Conservation (phyloP, 2,888 invertebrate species). For the Brachylomia viminalis region DNA sequence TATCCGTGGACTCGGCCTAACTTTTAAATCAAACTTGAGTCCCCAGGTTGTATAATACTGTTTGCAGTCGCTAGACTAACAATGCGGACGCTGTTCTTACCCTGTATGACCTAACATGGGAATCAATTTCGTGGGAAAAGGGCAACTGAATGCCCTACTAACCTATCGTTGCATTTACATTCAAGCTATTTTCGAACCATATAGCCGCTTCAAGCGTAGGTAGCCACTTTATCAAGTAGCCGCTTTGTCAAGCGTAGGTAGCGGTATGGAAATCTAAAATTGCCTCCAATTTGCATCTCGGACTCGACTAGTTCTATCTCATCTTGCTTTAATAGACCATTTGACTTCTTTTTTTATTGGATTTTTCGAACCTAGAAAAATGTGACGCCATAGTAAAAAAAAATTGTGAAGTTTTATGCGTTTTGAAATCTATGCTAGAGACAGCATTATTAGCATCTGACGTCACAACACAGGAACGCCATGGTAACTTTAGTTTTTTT, state of each 20-base stretch:
- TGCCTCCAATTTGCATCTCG: not conserved
- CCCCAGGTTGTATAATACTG: not conserved
- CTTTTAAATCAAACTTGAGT: not conserved
- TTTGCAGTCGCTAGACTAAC: not conserved
- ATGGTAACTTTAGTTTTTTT: too few species aligned
- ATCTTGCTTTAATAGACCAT: not conserved
- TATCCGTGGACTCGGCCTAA: not conserved
- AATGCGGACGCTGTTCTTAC: not conserved
- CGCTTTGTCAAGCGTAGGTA: conserved; percentile 22
- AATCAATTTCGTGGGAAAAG: conserved; percentile 30
- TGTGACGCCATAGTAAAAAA: too few species aligned
- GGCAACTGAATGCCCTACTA: conserved; percentile 44
- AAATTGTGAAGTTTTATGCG: too few species aligned
- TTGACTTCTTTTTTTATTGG: too few species aligned
- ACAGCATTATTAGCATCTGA: too few species aligned
- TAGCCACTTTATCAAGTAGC: not conserved
- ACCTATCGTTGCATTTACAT: conserved; percentile 35
- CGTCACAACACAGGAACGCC: too few species aligned
- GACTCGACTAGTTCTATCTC: not conserved
- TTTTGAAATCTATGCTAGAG: too few species aligned
- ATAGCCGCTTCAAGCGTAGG: conserved; percentile 11
- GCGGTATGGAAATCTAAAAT: conserved; percentile 20
- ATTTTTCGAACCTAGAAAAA: too few species aligned
- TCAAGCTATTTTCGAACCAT: conserved; percentile 25
- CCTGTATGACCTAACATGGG: not conserved